phyloP scores from a whole-genome alignment of 2,113 vertebrate species.

The Thalassoma bifasciatum region DNA sequence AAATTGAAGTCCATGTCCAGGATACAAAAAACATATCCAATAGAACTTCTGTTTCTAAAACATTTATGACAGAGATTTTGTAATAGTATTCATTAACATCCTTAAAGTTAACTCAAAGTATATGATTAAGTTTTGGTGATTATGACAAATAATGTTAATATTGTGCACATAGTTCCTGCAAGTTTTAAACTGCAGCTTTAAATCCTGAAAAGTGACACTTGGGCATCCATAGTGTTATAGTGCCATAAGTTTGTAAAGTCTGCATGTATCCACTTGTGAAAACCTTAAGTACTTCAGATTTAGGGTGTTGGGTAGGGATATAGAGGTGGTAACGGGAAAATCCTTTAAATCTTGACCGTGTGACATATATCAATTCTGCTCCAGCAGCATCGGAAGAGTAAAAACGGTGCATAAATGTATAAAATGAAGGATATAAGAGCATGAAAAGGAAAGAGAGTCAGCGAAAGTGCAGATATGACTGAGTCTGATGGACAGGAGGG shows the following conservation, averaged over 20 bases:
- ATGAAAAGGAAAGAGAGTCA: slow-evolving; percentile 11
- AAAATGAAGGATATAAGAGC: slow-evolving; percentile 5
- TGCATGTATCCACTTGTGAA: slow-evolving; percentile 12
- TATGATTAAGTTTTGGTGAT: neutral
- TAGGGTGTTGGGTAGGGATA: neutral
- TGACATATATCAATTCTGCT: slow-evolving; percentile 8
- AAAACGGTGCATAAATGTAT: slow-evolving; percentile 10
- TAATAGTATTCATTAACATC: too few relatives aligned
- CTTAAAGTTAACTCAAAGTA: too few relatives aligned
- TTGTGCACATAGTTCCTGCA: neutral
- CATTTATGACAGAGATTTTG: too few relatives aligned
- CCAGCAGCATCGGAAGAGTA: slow-evolving; percentile 7
- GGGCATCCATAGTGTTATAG: slow-evolving; percentile 5
- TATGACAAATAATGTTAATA: neutral
- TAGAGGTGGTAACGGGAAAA: slow-evolving; percentile 8
- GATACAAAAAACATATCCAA: too few relatives aligned
- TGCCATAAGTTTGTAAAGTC: slow-evolving; percentile 5
- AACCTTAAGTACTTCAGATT: slow-evolving; percentile 7
- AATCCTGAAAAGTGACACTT: slow-evolving; percentile 2
- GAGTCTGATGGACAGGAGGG: slow-evolving; percentile 43
- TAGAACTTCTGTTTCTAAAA: too few relatives aligned
- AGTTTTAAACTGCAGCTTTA: neutral
- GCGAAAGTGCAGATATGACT: slow-evolving; percentile 22
- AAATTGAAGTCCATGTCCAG: too few relatives aligned
- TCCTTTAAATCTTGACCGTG: slow-evolving; percentile 12